Base-by-base conservation (phyloP, 2,888 invertebrate genomes). In the Dinocampus coccinellae region DNA sequence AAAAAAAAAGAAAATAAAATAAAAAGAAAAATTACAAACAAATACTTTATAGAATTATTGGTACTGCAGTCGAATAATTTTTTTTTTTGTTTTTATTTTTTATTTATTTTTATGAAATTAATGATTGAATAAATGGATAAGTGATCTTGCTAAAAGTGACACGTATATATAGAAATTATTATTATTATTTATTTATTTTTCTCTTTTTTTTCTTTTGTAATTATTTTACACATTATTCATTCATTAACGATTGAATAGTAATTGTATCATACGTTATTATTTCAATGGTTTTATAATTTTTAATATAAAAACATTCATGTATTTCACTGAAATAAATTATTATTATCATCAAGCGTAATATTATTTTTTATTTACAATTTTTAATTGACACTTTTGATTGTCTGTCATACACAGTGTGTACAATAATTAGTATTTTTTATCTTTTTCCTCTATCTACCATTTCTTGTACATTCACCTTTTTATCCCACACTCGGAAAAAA, bases 371-470 rank as follows among this genome's bases (percentile, higher is more conserved):
- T 55, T 65, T 71, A 72, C 69, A 74, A 74, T 77, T 78, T 78
- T 79, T 75, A 75, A 78, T 77, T 73, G 77, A 77, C 73, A 71
- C 75, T 71, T 77, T 16, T 80, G 79, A 79, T 81, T 80, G 79
- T 78, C 76, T 77, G 78, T 79, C 80, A 79, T 75, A 77, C 79
- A 79, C 78, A 10, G 16, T 47, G 16, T 16, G 16, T 77, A 77
- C 78, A 77, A 80, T 81, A 79, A 82, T 82, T 82, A 81, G 74
- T 73, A 73, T 76, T 73, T 81, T 77, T 79, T 76, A 42, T 66
- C 65, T 42, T 70, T 61, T 66, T 60, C 62, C 55, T 70, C 61
- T 58, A 42, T 70, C 20, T 52, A 39, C 36, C 36, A 22, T 33
- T 33, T 42, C 42, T 72, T 29, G 22, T 52, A 64, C 62, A 10